These are phyloP conservation scores for Luidia sarsii DNA, from an alignment of 53 echinoderm and acorn worm genomes.

Conservation along the genomic window DNA sequence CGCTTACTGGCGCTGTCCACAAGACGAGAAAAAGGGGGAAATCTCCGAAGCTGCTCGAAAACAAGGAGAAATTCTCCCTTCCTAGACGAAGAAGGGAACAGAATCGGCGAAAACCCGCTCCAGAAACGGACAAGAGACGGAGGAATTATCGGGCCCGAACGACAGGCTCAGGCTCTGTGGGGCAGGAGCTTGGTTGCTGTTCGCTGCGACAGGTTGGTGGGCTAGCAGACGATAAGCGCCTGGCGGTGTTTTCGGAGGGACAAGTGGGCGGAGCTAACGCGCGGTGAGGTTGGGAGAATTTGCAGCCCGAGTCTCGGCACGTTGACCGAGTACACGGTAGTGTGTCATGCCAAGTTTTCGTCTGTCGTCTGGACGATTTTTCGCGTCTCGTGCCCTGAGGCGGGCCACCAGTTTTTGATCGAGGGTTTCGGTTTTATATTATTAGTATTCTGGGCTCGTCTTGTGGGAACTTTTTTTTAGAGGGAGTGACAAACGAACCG, in stretches of 20 bases:
- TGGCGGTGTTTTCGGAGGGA: conserved; percentile 13
- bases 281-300: conserved; percentile 47
- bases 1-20: neutral
- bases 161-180: conserved; percentile 26
- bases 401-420: conserved; percentile 23
- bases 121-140: conserved; percentile 43
- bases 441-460: neutral
- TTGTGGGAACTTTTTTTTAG: conserved; percentile 45
- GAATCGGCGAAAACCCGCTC: conserved; percentile 30
- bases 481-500: conserved; percentile 34
- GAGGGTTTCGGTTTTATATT: conserved; percentile 50
- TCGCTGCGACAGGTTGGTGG: conserved; percentile 17
- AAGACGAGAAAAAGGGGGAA: no score
- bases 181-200: neutral
- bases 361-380: conserved; percentile 6
- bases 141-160: conserved; percentile 49
- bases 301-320: conserved; percentile 6
- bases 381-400: no score
- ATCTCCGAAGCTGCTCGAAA: conserved; percentile 6
- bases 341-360: no score
- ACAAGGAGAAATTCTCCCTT: neutral
- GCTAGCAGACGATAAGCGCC: conserved; percentile 42
- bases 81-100: neutral
- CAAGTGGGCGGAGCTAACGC: conserved; percentile 49
- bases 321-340: no score